These are phyloP conservation scores for Girardinichthys multiradiatus DNA, from an alignment of 2,113 vertebrate species.

Conservation along the genomic window DNA sequence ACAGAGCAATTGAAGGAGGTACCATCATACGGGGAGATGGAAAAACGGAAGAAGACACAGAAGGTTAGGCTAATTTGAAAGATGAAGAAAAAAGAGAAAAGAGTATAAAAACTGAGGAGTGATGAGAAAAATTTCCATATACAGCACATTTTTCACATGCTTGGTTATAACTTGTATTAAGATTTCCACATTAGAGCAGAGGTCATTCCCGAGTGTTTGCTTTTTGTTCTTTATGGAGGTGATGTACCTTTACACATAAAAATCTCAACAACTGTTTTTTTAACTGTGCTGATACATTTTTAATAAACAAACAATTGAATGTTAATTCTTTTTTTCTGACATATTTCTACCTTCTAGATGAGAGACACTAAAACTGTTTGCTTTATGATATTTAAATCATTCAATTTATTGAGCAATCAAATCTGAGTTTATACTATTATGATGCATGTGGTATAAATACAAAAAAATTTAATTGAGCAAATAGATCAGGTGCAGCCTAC, in stretches of 20 bases:
- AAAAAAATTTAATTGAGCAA: no score
- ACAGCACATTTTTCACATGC: neutral
- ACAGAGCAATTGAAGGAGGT: slow-evolving; percentile 15
- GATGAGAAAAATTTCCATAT: neutral
- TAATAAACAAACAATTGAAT: neutral
- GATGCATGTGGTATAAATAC: no score
- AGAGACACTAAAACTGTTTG: no score
- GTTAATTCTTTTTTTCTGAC: no score
- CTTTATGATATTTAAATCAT: no score
- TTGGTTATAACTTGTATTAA: neutral
- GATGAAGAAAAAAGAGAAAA: neutral
- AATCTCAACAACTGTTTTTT: neutral
- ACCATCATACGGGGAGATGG: slow-evolving; percentile 24
- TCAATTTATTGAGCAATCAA: no score
- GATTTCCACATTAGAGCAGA: neutral
- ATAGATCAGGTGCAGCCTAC: no score
- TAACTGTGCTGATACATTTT: neutral
- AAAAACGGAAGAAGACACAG: slow-evolving; percentile 6
- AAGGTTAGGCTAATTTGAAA: slow-evolving; percentile 11
- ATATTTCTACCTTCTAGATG: no score
- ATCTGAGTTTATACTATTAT: no score
- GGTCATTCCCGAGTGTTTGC: neutral
- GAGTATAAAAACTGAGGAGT: slow-evolving; percentile 3
- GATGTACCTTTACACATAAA: neutral
- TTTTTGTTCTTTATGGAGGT: neutral